Evolutionary conservation across 1,140 invertebrate species (phyloP), one percentile per base, ranked within the genome.

Genomic region (Zaprionus tsacasi): DNA sequence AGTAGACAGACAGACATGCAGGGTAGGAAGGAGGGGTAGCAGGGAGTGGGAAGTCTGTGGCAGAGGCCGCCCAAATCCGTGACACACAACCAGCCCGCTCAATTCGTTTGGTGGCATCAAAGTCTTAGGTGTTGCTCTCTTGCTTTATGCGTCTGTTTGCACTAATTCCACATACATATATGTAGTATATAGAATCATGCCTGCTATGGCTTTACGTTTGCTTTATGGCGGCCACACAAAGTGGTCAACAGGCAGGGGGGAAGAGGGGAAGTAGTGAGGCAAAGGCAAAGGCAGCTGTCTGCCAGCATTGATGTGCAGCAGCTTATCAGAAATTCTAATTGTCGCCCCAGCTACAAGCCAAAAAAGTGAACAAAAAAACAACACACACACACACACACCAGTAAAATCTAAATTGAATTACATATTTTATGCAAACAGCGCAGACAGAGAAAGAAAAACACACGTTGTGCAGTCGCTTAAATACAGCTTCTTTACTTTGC

Each of bases 261-360:
- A 6, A 30, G 27, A 30, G 12, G 11, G 8, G 15, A 2, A 56
- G 13, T 33, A 3, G 48, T 27, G 25, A 21, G 8, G 10, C n/a
- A 33, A 10, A 57, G 17, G 7, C n/a, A 45, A 60, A 36, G 45
- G 63, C 65, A 69, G 65, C 54, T 74, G 57, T 69, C 36, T 69
- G 38, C 25, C 61, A 55, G 40, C 40, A 65, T 78, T 80, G 73
- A 66, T 69, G 60, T 67, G 67, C 80, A 76, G 68, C 76, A 67
- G 79, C 82, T 86, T 86, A 86, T 86, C 82, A 79, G 61, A 86
- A 86, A 86, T 79, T 86, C 82, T 86, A 86, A 86, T 86, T 86
- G 82, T 78, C 79, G 76, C 75, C 64, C 27, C 1, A 10, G 69
- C 73, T 36, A 56, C 61, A 76, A 71, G 30, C 58, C 40, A 70